Evolutionary conservation across 2,797 vertebrate genomes (phyloP).

Genomic region (Melanotaenia boesemani): DNA sequence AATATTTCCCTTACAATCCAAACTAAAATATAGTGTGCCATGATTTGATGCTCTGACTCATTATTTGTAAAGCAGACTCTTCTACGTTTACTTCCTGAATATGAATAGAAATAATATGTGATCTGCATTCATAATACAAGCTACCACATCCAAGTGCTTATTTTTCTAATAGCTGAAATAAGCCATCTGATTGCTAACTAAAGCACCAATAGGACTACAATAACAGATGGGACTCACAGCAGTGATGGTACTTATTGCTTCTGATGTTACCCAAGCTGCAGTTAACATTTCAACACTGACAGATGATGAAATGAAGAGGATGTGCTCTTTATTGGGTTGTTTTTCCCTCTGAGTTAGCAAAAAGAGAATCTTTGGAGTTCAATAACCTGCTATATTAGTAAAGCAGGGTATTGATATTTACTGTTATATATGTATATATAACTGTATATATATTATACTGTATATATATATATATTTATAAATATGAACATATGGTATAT

Average conservation of each 20-base stretch:
- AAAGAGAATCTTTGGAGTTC: constrained; percentile 30
- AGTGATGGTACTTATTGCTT: constrained; percentile 60
- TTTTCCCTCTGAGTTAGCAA: constrained; percentile 25
- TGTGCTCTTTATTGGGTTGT: constrained; percentile 37
- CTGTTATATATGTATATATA: no score
- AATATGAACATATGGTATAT: not conserved
- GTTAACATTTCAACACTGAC: constrained; percentile 55
- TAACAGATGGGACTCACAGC: constrained; percentile 70
- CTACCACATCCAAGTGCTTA: constrained; percentile 18
- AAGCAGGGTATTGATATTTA: no score
- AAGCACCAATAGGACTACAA: constrained; percentile 50
- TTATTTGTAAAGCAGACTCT: constrained; percentile 25
- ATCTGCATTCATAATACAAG: constrained; percentile 13
- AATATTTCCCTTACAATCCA: constrained; percentile 23
- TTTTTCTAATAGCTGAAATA: constrained; percentile 47
- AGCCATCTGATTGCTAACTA: constrained; percentile 60
- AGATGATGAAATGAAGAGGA: constrained; percentile 50
- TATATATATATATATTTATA: no score
- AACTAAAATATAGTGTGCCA: constrained; percentile 13
- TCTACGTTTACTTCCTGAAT: constrained; percentile 33
- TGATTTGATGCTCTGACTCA: constrained; percentile 13
- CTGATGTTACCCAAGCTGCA: constrained; percentile 61
- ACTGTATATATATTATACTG: no score
- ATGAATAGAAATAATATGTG: constrained; percentile 32
- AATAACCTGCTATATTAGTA: no score